A percentile compares a stretch with the other conserved stretches of the same genome.
These are phyloP conservation scores for Gibbula magus DNA, from an alignment of 2,888 invertebrate species.

Conservation along the genomic window DNA sequence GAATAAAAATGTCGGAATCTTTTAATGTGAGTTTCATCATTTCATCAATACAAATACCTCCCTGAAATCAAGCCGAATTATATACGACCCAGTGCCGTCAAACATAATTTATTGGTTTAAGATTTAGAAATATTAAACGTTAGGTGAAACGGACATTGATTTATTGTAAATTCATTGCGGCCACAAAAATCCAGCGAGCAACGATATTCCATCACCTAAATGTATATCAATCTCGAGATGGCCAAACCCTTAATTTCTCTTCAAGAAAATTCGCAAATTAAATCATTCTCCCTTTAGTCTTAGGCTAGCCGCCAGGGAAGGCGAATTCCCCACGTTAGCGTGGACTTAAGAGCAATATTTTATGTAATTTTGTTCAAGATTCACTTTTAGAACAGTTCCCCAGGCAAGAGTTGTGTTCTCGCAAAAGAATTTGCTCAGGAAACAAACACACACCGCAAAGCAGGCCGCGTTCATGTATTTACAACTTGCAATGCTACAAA, in stretches of 20 bases:
- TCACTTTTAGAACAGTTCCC: neutral
- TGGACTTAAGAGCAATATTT: neutral
- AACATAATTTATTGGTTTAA: constrained; percentile 4
- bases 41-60: neutral
- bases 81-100: neutral
- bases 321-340: neutral
- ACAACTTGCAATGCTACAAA: constrained; percentile 1
- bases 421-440: neutral
- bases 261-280: constrained; percentile 21
- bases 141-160: constrained; percentile 16
- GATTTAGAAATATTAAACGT: constrained; percentile 13
- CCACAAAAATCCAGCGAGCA: neutral
- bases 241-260: constrained; percentile 14
- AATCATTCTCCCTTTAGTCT: constrained; percentile 1
- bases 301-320: neutral
- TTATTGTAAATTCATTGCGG: constrained; percentile 16
- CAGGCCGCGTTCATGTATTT: neutral
- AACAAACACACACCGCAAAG: neutral
- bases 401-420: neutral
- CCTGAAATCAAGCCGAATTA: neutral
- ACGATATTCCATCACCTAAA: constrained; percentile 13
- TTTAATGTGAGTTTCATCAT: neutral
- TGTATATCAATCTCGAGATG: constrained; percentile 10
- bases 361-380: constrained; percentile 3
- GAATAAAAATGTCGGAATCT: neutral